Conservation (phyloP, 1,140 invertebrate species). For the Rhizoglyphus robini region DNA sequence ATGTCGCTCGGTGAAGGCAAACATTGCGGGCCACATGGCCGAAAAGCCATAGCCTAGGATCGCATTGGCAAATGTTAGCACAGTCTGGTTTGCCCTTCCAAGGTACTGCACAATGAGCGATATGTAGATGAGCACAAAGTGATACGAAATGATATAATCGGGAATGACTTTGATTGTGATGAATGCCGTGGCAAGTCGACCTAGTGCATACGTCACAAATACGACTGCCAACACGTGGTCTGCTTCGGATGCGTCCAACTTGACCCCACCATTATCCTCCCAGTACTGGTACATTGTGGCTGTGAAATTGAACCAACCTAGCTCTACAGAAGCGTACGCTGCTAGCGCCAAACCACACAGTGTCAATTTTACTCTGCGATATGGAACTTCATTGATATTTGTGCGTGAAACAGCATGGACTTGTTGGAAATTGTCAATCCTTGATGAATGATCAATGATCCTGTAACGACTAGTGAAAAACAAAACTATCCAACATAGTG, state of each 20-base stretch:
- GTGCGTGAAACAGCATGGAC: too few species aligned
- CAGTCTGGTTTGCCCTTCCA: not conserved
- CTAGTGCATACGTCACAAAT: not conserved
- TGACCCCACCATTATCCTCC: too few species aligned
- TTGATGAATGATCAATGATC: too few species aligned
- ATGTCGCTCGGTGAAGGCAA: slow-evolving; percentile 11
- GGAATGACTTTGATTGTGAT: not conserved
- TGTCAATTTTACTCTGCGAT: not conserved
- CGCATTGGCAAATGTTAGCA: not conserved
- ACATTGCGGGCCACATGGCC: slow-evolving; percentile 4
- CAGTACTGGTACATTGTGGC: not conserved
- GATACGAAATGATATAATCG: slow-evolving; percentile 9
- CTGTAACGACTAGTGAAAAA: not conserved
- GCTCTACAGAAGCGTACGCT: not conserved
- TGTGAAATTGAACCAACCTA: not conserved
- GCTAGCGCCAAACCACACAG: not conserved
- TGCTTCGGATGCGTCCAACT: not conserved
- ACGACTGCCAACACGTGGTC: not conserved
- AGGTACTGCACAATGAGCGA: not conserved
- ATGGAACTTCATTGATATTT: not conserved
- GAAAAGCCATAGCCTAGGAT: not conserved
- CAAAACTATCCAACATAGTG: not conserved
- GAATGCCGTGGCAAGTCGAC: not conserved
- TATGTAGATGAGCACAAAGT: not conserved
- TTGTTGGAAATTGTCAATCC: too few species aligned